A percentile compares a stretch with the other conserved stretches of the same genome.
Conservation (phyloP, 2,888 invertebrate species). For the Oligia strigilis region DNA sequence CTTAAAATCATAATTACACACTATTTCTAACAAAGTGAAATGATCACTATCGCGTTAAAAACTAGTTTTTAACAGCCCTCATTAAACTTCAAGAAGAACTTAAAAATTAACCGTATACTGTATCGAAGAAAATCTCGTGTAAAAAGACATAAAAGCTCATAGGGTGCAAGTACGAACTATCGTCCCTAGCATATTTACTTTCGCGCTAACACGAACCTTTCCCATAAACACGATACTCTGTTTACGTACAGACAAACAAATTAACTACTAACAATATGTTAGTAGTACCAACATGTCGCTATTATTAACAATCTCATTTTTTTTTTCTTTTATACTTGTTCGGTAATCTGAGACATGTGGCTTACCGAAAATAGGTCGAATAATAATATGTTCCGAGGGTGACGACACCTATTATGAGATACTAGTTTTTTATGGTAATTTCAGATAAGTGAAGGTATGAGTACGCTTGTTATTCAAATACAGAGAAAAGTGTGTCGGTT, state of each 20-base stretch:
- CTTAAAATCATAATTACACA: constrained; percentile 27
- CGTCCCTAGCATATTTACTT: constrained; percentile 55
- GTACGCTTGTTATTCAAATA: constrained; percentile 52
- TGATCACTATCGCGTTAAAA: constrained; percentile 44
- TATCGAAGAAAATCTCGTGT: constrained; percentile 60
- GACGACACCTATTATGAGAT: constrained; percentile 58
- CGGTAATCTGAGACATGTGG: constrained; percentile 84
- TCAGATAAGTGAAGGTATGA: constrained; percentile 40
- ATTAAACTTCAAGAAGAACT: constrained; percentile 55
- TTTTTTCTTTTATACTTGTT: constrained; percentile 77
- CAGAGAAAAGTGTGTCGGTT: constrained; percentile 11
- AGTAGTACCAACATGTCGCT: constrained; percentile 59
- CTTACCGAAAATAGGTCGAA: constrained; percentile 81
- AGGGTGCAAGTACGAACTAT: constrained; percentile 51
- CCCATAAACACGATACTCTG: constrained; percentile 61
- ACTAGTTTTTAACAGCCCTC: constrained; percentile 53
- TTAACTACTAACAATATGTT: constrained; percentile 70
- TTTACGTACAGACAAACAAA: constrained; percentile 69
- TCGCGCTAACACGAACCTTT: constrained; percentile 55
- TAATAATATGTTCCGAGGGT: constrained; percentile 71
- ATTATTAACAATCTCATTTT: constrained; percentile 70
- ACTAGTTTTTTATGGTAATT: constrained; percentile 58
- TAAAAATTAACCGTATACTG: constrained; percentile 44
- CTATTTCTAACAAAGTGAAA: constrained; percentile 39
- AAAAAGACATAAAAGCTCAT: constrained; percentile 49